Evolutionary conservation across 2,888 invertebrate species (phyloP), one percentile per base, ranked within the genome.

Genomic region (Macropis europaea): DNA sequence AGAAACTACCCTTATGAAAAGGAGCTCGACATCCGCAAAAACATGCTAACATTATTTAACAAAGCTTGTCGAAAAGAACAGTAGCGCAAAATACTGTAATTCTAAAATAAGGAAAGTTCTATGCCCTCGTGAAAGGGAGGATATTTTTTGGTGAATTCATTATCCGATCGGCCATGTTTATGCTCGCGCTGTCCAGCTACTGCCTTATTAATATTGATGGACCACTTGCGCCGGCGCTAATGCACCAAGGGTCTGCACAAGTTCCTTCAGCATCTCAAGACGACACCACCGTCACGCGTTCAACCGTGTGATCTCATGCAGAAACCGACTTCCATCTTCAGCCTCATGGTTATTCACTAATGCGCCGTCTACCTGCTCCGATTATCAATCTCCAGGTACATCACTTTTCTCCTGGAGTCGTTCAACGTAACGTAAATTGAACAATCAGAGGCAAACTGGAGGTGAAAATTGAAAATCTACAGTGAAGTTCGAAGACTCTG

Each of bases 121-220:
- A n/a, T n/a, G n/a, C n/a, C n/a, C n/a, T n/a, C n/a, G n/a, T n/a
- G n/a, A n/a, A n/a, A n/a, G n/a, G n/a, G n/a, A n/a, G n/a, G n/a
- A n/a, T 19, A 43, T 36, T 13, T 64, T 71, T 60, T 42, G 34
- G 7, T 42, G 69, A 76, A 77, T 79, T 61, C 68, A 67, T 59
- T 66, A 68, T 70, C 52, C 73, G 56, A 73, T 73, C 79, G 64
- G 26, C 50, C 61, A 34, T 72, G 70, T 64, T 64, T 57, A 62
- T 73, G 24, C 59, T 38, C 69, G 53, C 67, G 62, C 52, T 63
- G 69, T 64, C 62, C 71, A 66, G 77, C 79, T 79, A 78, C 72
- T 75, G 73, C 74, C 82, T 84, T 84, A 83, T 84, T 83, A 84
- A 84, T 84, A 84, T 84, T 82, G 82, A 84, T 84, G 78, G 80